A percentile compares a stretch with the other conserved stretches of the same genome.
These are phyloP conservation scores for Aldabrachelys gigantea DNA, from an alignment of 2,113 vertebrate genomes.

Conservation along the genomic window DNA sequence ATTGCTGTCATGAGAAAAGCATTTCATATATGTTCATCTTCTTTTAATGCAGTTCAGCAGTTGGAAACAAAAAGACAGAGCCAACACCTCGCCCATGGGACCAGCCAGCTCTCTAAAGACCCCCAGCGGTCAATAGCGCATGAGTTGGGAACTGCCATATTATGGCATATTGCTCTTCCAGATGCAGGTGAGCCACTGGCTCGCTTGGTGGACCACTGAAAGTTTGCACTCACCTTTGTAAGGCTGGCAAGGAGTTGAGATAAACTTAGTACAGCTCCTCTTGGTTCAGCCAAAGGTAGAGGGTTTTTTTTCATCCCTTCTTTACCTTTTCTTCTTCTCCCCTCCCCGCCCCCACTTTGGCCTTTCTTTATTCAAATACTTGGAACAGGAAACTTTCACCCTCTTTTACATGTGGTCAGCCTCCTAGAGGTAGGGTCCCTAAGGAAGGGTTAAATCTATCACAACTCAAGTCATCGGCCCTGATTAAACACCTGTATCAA, in stretches of 20 bases:
- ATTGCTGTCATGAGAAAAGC: background rate
- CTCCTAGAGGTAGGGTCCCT: background rate
- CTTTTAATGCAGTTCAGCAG: background rate
- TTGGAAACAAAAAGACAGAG: background rate
- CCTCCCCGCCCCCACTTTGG: accelerated
- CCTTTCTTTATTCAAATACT: accelerated
- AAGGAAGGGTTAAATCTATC: slow-evolving; percentile 11
- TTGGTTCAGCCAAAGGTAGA: background rate
- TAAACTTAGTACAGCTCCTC: background rate
- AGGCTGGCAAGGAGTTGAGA: background rate
- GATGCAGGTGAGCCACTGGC: background rate
- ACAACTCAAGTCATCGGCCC: background rate
- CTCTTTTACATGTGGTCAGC: accelerated
- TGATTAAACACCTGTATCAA: background rate
- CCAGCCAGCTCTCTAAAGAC: background rate
- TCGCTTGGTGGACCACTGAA: background rate
- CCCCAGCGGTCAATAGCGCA: background rate
- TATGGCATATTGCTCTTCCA: background rate
- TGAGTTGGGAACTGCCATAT: background rate
- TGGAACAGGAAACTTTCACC: background rate
- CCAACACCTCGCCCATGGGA: background rate
- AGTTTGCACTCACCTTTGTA: background rate
- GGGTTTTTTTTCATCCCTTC: background rate
- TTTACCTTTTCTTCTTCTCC: background rate
- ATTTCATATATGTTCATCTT: background rate